Base-by-base conservation (phyloP, 2,888 invertebrate species). In the Eupithecia subfuscata region DNA sequence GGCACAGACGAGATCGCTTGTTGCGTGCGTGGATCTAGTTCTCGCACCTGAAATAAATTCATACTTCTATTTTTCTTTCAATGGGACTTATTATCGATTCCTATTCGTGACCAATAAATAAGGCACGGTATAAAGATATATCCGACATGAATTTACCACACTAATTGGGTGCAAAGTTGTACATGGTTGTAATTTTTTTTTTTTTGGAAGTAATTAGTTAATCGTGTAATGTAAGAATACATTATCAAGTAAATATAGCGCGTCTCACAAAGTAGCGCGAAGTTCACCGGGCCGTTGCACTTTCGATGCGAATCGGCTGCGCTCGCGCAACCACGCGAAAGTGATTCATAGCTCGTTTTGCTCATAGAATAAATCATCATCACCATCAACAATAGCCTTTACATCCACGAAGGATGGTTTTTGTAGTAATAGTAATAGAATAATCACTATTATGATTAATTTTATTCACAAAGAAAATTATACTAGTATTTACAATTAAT, bases 211-310 rank as follows among this genome's bases (percentile, higher is more conserved):
- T 2, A 8, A 2, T 22, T 11, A 22, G n/a, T 12, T 56, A n/a
- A 22, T 0, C 3, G 11, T 22, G 3, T 52, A 1, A 37, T 37
- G 37, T 37, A 37, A 8, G 37, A 3, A 37, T 37, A 12, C 22
- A 56, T 11, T 22, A 56, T 56, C 2, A 56, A 22, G 56, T 78
- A 81, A 75, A 80, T 79, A 77, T 79, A 78, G 82, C 79, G 79
- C 86, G 89, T 87, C 88, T 88, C 88, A 90, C 87, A 92, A 91
- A 89, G 88, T 87, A 87, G 88, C 88, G 87, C 89, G 92, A 93
- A 94, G 93, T 94, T 94, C 94, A 93, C 81, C 89, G 84, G 94
- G 93, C 87, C 93, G 86, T 92, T 94, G 94, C 92, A 92, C 94
- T 92, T 89, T 90, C 89, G 85, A 89, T 88, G 88, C 86, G 87